Evolutionary conservation across 2,797 vertebrate species (phyloP).

Genomic region (Peromyscus melanophrys): DNA sequence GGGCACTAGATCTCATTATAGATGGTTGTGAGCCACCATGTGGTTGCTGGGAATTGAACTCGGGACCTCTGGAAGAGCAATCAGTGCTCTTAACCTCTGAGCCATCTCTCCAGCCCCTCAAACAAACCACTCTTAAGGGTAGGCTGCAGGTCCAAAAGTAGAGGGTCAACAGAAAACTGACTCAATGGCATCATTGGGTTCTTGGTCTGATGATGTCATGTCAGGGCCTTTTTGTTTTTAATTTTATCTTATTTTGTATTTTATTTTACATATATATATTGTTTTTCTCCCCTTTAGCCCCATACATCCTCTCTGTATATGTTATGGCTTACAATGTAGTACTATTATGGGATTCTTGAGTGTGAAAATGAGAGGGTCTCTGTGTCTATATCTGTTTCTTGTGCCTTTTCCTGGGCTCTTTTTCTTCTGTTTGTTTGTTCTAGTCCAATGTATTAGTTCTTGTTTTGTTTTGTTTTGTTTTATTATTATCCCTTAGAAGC

Average conservation of each 20-base stretch:
- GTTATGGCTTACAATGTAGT: neutral
- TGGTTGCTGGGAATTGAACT: too few species aligned
- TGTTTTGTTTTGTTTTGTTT: neutral
- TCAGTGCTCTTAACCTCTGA: too few species aligned
- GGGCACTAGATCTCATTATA: too few species aligned
- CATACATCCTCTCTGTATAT: neutral
- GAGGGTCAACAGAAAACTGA: neutral
- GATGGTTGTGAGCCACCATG: too few species aligned
- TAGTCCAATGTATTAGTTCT: neutral
- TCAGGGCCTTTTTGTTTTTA: neutral
- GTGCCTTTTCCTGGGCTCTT: neutral
- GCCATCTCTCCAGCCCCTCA: too few species aligned
- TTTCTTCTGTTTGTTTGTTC: neutral
- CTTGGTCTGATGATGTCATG: neutral
- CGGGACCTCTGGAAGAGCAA: too few species aligned
- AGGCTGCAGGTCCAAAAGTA: neutral
- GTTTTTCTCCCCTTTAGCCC: neutral
- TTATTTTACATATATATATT: neutral
- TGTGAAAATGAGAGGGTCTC: neutral
- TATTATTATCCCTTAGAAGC: neutral
- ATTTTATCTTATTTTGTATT: neutral
- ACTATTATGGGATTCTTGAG: neutral
- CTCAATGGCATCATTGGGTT: neutral
- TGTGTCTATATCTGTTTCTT: neutral
- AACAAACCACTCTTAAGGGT: neutral